Conservation (phyloP, 64 coral and sea anemone species). For the Montipora foliosa region DNA sequence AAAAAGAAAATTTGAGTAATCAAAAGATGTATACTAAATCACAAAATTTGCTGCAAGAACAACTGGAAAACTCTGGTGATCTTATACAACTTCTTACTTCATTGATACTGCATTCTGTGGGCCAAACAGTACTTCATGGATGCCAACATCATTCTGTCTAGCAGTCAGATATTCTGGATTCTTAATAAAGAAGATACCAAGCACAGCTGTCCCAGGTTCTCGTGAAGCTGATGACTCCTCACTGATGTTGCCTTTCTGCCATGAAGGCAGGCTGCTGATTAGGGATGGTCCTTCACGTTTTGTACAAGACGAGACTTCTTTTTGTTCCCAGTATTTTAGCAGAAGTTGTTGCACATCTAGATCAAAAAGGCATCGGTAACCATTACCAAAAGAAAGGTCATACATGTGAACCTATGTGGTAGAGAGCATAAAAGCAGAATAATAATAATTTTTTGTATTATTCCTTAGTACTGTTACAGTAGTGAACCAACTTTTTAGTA, state of each 20-base stretch:
- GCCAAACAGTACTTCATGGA: constrained; percentile 13
- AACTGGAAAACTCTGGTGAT: background rate
- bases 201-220: constrained; percentile 53
- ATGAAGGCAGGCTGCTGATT: constrained; percentile 60
- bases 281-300: constrained; percentile 19
- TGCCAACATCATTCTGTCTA: background rate
- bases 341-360: constrained; percentile 61
- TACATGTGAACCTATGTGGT: constrained; percentile 65
- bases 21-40: background rate
- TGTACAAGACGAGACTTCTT: background rate
- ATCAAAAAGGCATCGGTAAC: constrained; percentile 78
- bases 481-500: background rate
- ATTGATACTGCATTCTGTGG: constrained; percentile 10
- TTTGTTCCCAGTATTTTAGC: constrained; percentile 31
- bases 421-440: background rate
- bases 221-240: background rate
- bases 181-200: constrained; percentile 58
- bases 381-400: constrained; percentile 64
- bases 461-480: too few relatives aligned
- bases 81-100: background rate
- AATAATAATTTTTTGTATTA: background rate
- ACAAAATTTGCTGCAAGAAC: background rate
- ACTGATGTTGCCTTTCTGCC: constrained; percentile 21
- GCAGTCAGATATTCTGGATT: background rate
- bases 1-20: constrained; percentile 1